Conservation (phyloP, 2,113 vertebrate genomes). For the Phocoena sinus region DNA sequence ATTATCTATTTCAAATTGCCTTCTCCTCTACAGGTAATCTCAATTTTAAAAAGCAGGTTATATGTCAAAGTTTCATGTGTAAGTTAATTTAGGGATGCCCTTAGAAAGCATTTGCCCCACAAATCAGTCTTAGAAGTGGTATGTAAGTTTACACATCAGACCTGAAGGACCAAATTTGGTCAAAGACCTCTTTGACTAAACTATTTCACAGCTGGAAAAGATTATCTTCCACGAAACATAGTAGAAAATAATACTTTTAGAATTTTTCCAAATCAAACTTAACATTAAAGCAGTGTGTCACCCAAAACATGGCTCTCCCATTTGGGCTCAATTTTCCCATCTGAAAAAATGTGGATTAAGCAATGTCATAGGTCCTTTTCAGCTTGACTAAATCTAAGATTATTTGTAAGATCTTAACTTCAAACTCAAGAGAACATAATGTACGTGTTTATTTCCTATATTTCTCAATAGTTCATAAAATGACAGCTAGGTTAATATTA, state of each 20-base stretch:
- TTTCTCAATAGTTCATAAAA: neutral
- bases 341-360: neutral
- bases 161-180: neutral
- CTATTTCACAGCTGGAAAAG: neutral
- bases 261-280: neutral
- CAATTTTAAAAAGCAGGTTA: neutral
- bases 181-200: neutral
- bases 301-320: neutral
- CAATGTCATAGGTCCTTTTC: neutral
- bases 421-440: neutral
- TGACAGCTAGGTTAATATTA: neutral
- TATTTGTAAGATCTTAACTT: neutral
- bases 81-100: neutral
- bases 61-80: neutral
- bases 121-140: neutral
- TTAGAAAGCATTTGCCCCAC: neutral
- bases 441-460: neutral
- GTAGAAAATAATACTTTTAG: neutral
- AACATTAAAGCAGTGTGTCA: neutral
- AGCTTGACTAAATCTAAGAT: neutral
- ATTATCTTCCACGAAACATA: neutral
- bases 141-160: neutral
- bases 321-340: neutral
- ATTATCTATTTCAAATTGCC: neutral
- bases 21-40: neutral